Evolutionary conservation across 2,797 vertebrate species (phyloP).

Genomic region (Rhinatrema bivittatum): DNA sequence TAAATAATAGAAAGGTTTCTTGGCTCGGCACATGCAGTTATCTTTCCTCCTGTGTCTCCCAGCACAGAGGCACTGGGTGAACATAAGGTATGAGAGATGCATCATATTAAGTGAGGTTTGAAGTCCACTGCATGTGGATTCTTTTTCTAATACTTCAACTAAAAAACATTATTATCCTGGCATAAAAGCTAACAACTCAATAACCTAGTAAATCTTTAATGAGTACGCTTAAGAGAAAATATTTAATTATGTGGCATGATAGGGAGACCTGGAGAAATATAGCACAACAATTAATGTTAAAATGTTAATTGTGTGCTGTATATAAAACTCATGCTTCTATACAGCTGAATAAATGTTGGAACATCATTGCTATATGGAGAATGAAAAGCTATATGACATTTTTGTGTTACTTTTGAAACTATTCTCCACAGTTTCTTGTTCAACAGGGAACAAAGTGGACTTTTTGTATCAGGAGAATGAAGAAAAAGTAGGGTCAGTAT

Average conservation of each 20-base stretch:
- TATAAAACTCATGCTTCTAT: background rate
- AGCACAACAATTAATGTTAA: constrained; percentile 16
- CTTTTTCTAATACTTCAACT: too few relatives aligned
- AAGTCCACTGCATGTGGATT: too few relatives aligned
- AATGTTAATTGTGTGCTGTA: background rate
- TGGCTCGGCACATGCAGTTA: background rate
- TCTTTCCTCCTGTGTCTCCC: background rate
- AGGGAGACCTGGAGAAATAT: constrained; percentile 20
- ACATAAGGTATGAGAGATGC: background rate
- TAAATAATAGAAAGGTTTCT: constrained; percentile 5
- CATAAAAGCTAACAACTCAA: too few relatives aligned
- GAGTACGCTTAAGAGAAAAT: constrained; percentile 17
- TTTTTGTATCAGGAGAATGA: too few relatives aligned
- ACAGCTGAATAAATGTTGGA: background rate
- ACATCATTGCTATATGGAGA: too few relatives aligned
- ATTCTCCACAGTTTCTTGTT: too few relatives aligned
- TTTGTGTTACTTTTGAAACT: too few relatives aligned
- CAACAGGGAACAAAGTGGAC: too few relatives aligned
- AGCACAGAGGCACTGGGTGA: background rate
- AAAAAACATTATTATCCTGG: too few relatives aligned
- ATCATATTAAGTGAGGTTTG: too few relatives aligned
- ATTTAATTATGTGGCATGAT: constrained; percentile 28
- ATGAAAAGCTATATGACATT: too few relatives aligned
- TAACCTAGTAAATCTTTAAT: constrained; percentile 32
- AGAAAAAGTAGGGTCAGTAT: too few relatives aligned